Conservation (phyloP, 2,113 vertebrate species). For the Enhydra lutris region DNA sequence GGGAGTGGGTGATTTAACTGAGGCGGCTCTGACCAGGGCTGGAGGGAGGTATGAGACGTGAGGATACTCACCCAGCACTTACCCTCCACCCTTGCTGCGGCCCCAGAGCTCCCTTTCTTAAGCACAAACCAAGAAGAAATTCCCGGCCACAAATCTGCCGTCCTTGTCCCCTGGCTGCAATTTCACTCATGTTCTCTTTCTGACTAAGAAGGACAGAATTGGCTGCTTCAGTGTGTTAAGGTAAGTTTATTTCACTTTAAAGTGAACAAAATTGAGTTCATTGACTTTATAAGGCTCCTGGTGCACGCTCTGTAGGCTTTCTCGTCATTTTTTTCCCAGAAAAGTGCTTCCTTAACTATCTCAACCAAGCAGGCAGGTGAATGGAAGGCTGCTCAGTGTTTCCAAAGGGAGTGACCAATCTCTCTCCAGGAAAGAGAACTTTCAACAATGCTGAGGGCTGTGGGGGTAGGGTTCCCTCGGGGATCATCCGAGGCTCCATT, state of each 20-base stretch:
- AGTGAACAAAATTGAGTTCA: conserved; percentile 59
- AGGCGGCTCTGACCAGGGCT: background rate
- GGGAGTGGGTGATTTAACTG: background rate
- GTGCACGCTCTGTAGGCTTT: background rate
- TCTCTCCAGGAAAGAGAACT: background rate
- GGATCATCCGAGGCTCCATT: background rate
- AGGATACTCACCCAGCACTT: background rate
- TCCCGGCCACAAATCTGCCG: background rate
- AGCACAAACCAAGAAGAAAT: background rate
- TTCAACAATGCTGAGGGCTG: background rate
- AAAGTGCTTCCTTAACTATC: background rate
- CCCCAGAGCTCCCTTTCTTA: conserved; percentile 21
- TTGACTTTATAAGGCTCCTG: conserved; percentile 53
- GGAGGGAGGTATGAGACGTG: rapidly evolving
- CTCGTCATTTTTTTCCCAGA: background rate
- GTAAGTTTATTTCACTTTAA: conserved; percentile 75
- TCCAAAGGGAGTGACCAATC: background rate
- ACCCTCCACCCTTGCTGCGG: background rate
- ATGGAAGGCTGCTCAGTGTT: background rate
- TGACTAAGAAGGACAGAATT: conserved; percentile 72
- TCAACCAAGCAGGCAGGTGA: background rate
- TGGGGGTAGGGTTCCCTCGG: background rate
- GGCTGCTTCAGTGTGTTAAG: conserved; percentile 71
- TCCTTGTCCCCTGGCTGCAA: conserved; percentile 9
- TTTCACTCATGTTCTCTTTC: conserved; percentile 67